Evolutionary conservation across 2,113 vertebrate species (phyloP).

Genomic region (Microtus richardsoni): DNA sequence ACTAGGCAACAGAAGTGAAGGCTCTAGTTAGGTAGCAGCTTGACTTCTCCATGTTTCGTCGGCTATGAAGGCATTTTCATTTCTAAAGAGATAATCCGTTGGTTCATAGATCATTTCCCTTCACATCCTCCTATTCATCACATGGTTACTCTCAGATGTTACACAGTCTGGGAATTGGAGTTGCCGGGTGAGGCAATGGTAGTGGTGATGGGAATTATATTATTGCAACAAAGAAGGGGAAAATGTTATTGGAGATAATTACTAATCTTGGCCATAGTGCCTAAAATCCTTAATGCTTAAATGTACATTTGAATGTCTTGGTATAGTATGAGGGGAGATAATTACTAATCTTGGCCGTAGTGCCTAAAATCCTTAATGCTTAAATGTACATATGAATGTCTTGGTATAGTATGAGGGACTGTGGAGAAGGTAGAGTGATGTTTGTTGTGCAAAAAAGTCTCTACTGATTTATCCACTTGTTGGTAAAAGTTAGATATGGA

Average conservation of each 20-base stretch:
- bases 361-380: background rate
- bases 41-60: background rate
- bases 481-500: background rate
- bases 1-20: background rate
- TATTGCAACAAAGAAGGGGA: background rate
- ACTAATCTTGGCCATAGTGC: background rate
- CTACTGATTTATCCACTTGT: background rate
- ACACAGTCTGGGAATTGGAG: background rate
- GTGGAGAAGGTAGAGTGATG: background rate
- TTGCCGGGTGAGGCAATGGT: rapidly evolving
- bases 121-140: background rate
- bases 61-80: background rate
- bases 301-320: background rate
- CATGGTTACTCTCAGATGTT: background rate
- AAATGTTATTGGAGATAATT: background rate
- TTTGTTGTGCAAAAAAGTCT: background rate
- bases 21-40: background rate
- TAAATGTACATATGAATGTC: background rate
- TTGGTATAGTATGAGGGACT: background rate
- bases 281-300: background rate
- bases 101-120: background rate
- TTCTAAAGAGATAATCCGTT: background rate
- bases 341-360: background rate
- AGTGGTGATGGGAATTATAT: background rate
- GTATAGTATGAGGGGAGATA: background rate